These are phyloP conservation scores for Pristionchus entomophagus DNA, from an alignment of 2,888 invertebrate species.

Conservation along the genomic window DNA sequence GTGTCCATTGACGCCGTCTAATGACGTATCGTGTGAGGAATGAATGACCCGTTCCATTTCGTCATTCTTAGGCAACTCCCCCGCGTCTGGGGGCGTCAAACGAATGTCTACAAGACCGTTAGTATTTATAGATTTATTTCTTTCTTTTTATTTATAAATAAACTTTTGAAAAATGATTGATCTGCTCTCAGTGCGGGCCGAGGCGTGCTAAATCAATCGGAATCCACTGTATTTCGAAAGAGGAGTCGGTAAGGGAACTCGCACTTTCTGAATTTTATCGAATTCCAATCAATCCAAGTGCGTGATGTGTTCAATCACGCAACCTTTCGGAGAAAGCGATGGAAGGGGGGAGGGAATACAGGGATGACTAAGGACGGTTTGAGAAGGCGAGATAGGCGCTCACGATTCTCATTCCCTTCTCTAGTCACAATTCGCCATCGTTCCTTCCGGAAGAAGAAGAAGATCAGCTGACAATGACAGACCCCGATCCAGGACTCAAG, in stretches of 20 bases:
- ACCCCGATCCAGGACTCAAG: background rate
- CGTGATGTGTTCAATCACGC: conserved; percentile 4
- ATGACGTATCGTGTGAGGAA: background rate
- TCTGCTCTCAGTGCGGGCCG: conserved; percentile 5
- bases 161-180: background rate
- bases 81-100: background rate
- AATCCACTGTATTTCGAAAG: background rate
- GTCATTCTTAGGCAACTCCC: background rate
- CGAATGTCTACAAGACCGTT: conserved; percentile 10
- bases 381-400: conserved; percentile 1
- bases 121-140: background rate
- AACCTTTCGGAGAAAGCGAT: conserved; percentile 4
- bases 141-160: no score
- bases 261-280: background rate
- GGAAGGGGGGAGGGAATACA: background rate
- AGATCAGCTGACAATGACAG: background rate
- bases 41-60: background rate
- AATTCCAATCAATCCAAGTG: conserved; percentile 5
- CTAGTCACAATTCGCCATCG: background rate
- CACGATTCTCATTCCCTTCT: conserved; percentile 12
- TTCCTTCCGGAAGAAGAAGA: background rate
- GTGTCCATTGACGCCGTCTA: conserved; percentile 5
- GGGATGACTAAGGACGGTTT: conserved; percentile 33
- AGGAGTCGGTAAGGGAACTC: background rate
- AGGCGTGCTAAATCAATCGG: background rate